Evolutionary conservation across 2,113 vertebrate genomes (phyloP).

Genomic region (Chinchilla lanigera): DNA sequence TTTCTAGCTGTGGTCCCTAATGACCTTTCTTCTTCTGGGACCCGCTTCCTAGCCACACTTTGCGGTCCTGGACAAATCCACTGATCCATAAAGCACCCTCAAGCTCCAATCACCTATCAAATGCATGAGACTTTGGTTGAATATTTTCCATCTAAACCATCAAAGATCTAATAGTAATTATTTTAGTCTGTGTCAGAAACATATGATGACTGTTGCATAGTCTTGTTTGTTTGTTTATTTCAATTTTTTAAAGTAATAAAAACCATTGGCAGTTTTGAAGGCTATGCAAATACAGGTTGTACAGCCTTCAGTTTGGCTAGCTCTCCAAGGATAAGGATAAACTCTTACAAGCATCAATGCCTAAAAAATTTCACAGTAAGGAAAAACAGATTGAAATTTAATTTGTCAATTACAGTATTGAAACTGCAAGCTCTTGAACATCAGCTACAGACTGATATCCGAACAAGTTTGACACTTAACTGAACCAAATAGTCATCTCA

Average conservation of each 20-base stretch:
- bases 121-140: background rate
- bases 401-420: slow-evolving; percentile 24
- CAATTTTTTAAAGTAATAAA: slow-evolving; percentile 8
- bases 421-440: background rate
- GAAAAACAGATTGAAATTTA: background rate
- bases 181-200: background rate
- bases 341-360: slow-evolving; percentile 17
- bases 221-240: background rate
- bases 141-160: background rate
- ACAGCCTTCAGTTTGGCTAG: background rate
- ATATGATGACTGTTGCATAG: background rate
- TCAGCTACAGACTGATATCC: background rate
- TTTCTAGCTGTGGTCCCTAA: too few species aligned
- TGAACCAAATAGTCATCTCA: background rate
- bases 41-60: background rate
- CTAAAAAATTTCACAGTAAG: background rate
- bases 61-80: background rate
- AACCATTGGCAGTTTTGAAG: background rate
- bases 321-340: background rate
- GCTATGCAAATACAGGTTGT: background rate
- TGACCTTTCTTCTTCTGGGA: background rate
- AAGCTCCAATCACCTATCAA: background rate
- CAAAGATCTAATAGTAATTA: background rate
- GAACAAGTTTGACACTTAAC: background rate
- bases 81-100: too few species aligned